phyloP scores from a whole-genome alignment of 1,140 invertebrate genomes.

The Heliconius himera region DNA sequence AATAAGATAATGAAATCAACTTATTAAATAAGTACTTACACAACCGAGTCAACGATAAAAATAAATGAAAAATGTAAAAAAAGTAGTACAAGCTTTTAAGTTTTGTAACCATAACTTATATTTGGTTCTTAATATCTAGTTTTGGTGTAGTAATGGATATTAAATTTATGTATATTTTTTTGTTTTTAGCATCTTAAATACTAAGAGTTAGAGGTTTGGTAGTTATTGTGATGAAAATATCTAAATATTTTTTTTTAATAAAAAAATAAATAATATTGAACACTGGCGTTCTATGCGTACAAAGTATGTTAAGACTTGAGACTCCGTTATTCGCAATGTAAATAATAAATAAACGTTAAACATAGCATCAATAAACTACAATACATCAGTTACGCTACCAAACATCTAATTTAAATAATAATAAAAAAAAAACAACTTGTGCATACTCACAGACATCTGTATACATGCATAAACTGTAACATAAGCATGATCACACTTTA shows the following conservation, averaged over 20 bases:
- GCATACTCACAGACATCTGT: slow-evolving; percentile 79
- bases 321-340: slow-evolving; percentile 23
- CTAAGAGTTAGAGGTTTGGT: slow-evolving; percentile 70
- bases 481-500: slow-evolving; percentile 79
- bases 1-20: slow-evolving; percentile 72
- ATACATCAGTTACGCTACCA: slow-evolving; percentile 60
- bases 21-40: slow-evolving; percentile 80
- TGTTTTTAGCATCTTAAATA: slow-evolving; percentile 62
- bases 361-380: slow-evolving; percentile 45
- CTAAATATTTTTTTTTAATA: slow-evolving; percentile 8
- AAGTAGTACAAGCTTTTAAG: slow-evolving; percentile 57
- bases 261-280: slow-evolving; percentile 28
- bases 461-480: slow-evolving; percentile 79
- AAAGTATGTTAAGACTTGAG: slow-evolving; percentile 36
- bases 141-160: slow-evolving; percentile 75
- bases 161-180: slow-evolving; percentile 52
- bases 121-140: slow-evolving; percentile 63
- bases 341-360: slow-evolving; percentile 35
- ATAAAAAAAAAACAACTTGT: slow-evolving; percentile 74
- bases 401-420: slow-evolving; percentile 63
- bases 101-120: slow-evolving; percentile 49
- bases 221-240: slow-evolving; percentile 52
- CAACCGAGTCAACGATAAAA: slow-evolving; percentile 76
- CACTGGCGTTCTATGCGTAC: slow-evolving; percentile 37
- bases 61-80: slow-evolving; percentile 58